Base-by-base conservation (phyloP, 2,797 vertebrate species). In the Pristis pectinata region DNA sequence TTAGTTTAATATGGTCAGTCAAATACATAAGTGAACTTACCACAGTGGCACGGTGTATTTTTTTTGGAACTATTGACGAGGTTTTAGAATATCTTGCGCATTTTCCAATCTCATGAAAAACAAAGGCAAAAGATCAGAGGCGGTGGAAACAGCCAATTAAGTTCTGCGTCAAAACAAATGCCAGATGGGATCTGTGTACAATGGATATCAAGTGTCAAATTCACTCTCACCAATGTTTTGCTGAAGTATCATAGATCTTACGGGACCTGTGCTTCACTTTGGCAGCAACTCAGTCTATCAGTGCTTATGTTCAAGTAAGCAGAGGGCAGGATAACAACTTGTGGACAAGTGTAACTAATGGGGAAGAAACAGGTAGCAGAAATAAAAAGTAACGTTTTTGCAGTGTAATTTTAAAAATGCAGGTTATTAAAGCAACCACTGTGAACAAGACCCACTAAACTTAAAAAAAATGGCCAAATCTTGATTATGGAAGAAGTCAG, bases 151-250 rank as follows among this genome's bases (percentile, higher is more conserved):
- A 87, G 83, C 27, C 11, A 30, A 59, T 59, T 56, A 59, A 53
- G 83, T 87, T 87, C 34, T 87, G 53, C 83, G 53, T 87, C 83
- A 87, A 82, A 44, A 79, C 44, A 82, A 85, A 56, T 59, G 30
- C 53, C 83, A 80, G 44, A 56, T 53, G 34, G 17, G 24, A 34
- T 56, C 27, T 27, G 11, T 34, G 9, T 13, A 11, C 49, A 53
- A 30, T 30, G 27, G 4, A 6, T 87, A 34, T 87, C 49, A 59
- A 53, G 83, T 13, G 27, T 59, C 83, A 87, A 53, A 59, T 87
- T 56, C 30, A 87, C 53, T 87, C 59, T 87, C 53, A 59, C 56
- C n/a, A n/a, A n/a, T 87, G 83, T 34, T 87, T 15, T 34, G 49
- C 83, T 59, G 83, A 87, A 30, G 41, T 44, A 24, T 24, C 79